phyloP scores from a whole-genome alignment of 2,797 vertebrate species.

The Lepilemur ruficaudatus region DNA sequence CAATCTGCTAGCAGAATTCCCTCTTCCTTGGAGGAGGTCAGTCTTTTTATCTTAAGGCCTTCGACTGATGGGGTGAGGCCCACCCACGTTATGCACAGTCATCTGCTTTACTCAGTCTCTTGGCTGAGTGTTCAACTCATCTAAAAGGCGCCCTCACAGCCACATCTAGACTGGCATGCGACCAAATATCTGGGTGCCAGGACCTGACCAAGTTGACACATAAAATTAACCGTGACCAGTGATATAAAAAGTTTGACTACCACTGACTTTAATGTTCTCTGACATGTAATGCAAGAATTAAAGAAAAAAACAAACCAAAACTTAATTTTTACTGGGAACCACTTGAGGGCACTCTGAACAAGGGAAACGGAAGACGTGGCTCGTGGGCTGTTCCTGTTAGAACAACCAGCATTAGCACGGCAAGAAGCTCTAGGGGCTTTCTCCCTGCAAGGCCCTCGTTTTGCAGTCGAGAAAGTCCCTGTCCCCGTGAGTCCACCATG shows the following conservation, averaged over 20 bases:
- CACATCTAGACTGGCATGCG: not conserved
- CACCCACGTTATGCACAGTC: not conserved
- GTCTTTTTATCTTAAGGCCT: not conserved
- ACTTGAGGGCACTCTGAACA: conserved; percentile 70
- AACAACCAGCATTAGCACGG: not conserved
- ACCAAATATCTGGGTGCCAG: not conserved
- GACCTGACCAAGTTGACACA: not conserved
- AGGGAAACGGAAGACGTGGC: not conserved
- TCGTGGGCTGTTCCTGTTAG: rapidly evolving
- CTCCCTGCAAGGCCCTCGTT: not conserved
- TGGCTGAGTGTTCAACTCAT: not conserved
- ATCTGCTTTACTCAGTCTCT: not conserved
- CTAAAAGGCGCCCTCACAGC: not conserved
- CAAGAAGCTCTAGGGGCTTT: not conserved
- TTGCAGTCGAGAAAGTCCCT: not conserved
- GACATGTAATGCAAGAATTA: not conserved
- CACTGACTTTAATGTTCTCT: not conserved
- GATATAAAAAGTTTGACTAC: not conserved
- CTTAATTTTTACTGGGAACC: not conserved
- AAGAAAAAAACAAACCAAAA: not conserved
- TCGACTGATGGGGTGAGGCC: not conserved
- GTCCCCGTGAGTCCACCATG: not conserved
- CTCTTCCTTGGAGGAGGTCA: not conserved
- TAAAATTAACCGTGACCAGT: not conserved
- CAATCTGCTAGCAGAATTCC: not conserved